Evolutionary conservation across 2,113 vertebrate species (phyloP), one percentile per base, ranked within the genome.

Genomic region (Centropristis striata): DNA sequence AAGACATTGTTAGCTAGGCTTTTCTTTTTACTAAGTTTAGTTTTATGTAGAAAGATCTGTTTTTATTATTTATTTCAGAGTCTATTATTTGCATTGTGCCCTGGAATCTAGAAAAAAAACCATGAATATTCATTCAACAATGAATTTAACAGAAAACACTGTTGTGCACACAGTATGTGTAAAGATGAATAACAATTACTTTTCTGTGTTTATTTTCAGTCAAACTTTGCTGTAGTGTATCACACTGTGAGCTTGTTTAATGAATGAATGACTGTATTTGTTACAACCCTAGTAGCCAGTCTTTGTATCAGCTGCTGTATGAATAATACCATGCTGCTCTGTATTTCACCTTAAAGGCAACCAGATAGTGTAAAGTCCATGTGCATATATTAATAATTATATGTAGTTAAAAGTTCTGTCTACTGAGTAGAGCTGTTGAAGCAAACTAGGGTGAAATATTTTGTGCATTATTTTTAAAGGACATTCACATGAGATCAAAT

Each of bases 241-340:
- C 39, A 23, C 4, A 42, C 14, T 28, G 21, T 51, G 36, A 51
- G 46, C 16, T 1, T 1, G 0, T 41, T 50, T 18, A 51, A 49
- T 60, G 36, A 47, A 47, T 5, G 32, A 32, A 32, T 39, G 58
- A 63, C 63, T 85, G 41, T 47, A 23, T 37, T 37, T 47, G 39
- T 39, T 28, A 67, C 27, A 61, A 59, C 36, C 57, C 27, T 51
- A 44, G 71, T 76, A 54, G 36, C 41, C 25, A 53, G 46, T 41
- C 14, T 58, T 54, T 74, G 32, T 71, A 75, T 66, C 60, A 71
- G 69, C 32, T 65, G 68, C 50, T 44, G 57, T 23, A 51, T 60
- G 55, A 77, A 75, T 89, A 78, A 84, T 69, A 67, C 44, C 60
- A 47, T 23, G 50, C 11, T 60, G 3, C 6, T 21, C 15, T 18